Evolutionary conservation across 2,113 vertebrate genomes (phyloP).

Genomic region (Dasyornis broadbenti): DNA sequence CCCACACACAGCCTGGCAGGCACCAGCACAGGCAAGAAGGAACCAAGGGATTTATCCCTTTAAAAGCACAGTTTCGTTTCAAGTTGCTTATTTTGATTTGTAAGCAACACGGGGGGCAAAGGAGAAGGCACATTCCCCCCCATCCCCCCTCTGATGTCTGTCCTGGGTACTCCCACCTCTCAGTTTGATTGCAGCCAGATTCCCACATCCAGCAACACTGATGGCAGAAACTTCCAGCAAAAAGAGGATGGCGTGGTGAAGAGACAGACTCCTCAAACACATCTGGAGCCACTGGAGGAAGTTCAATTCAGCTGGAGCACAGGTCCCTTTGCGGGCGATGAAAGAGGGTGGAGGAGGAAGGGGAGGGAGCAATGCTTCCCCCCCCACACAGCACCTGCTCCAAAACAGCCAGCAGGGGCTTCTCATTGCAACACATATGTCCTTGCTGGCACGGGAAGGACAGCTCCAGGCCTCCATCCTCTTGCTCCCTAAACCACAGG

Average conservation of each 20-base stretch:
- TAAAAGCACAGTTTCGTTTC: background rate
- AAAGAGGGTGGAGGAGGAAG: background rate
- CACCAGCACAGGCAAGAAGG: background rate
- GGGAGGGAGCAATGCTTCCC: background rate
- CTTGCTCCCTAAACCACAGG: background rate
- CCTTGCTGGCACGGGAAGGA: background rate
- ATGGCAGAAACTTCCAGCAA: background rate
- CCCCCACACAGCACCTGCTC: background rate
- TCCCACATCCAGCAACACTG: background rate
- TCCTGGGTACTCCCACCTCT: background rate
- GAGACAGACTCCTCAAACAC: background rate
- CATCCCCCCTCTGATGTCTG: background rate
- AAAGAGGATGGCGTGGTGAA: background rate
- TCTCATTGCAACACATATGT: background rate
- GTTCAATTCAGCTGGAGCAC: background rate
- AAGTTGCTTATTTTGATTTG: background rate
- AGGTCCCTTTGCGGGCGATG: background rate
- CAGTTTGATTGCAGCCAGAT: background rate
- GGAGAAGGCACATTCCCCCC: background rate
- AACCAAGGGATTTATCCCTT: background rate
- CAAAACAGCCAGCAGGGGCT: background rate
- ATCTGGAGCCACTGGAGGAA: background rate
- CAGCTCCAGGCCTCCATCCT: background rate
- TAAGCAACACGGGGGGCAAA: background rate
- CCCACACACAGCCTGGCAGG: conserved; percentile 39